A percentile compares a stretch with the other conserved stretches of the same genome.
Evolutionary conservation across 30 jellyfish, hydroid and myxozoan species (phyloP).

Genomic region (Chrysaora quinquecirrha): DNA sequence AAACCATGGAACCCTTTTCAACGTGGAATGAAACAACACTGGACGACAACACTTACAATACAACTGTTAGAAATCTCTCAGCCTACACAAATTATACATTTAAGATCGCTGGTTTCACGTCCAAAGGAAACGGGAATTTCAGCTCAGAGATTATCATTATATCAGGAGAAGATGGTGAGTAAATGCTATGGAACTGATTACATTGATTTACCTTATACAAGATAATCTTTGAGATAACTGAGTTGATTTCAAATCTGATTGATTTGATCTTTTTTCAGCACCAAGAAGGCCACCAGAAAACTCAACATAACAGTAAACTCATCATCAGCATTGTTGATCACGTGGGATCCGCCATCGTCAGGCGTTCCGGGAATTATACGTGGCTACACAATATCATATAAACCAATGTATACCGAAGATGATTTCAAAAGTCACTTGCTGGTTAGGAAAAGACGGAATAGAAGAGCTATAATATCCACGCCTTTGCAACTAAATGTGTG

Average conservation of each 20-base stretch:
- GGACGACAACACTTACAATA: neutral
- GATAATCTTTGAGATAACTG: no score
- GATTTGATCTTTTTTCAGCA: no score
- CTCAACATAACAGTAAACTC: neutral
- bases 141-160: slow-evolving; percentile 6
- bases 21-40: slow-evolving; percentile 7
- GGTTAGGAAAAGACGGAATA: slow-evolving; percentile 11
- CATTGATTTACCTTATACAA: no score
- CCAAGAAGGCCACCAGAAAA: slow-evolving; percentile 22
- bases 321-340: slow-evolving; percentile 9
- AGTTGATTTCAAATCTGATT: no score
- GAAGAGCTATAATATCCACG: slow-evolving; percentile 21
- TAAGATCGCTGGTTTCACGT: slow-evolving; percentile 19
- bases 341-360: slow-evolving; percentile 33
- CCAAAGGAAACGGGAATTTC: slow-evolving; percentile 17
- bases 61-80: neutral
- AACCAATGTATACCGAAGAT: slow-evolving; percentile 8
- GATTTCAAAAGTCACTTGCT: slow-evolving; percentile 27
- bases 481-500: slow-evolving; percentile 16
- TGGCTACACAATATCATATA: slow-evolving; percentile 14
- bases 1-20: neutral
- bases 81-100: slow-evolving; percentile 32
- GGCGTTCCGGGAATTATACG: slow-evolving; percentile 26
- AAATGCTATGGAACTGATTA: no score
- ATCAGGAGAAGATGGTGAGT: slow-evolving; percentile 31